Evolutionary conservation across 1,140 invertebrate genomes (phyloP).

Genomic region (Hycleus phaleratus): DNA sequence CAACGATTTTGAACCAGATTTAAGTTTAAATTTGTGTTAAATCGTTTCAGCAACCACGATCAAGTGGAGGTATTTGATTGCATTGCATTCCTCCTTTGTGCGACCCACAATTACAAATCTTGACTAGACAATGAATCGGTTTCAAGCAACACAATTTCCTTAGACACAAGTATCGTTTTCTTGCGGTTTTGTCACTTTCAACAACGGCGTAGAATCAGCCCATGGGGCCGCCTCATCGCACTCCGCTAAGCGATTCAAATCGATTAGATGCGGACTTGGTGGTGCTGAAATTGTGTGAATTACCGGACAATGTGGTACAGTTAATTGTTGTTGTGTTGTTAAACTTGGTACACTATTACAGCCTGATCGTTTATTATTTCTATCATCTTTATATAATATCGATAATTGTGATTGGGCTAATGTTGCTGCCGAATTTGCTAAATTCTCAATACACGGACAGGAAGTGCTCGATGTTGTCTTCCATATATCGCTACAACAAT

Average conservation of each 20-base stretch:
- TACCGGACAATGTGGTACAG: constrained; percentile 20
- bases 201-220: constrained; percentile 40
- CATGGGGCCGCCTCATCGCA: constrained; percentile 41
- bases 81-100: too few relatives aligned
- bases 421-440: constrained; percentile 37
- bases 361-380: constrained; percentile 19
- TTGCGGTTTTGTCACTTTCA: constrained; percentile 34
- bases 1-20: too few relatives aligned
- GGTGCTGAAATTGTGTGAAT: constrained; percentile 42
- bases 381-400: constrained; percentile 30
- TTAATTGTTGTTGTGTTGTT: constrained; percentile 23
- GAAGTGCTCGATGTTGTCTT: constrained; percentile 47
- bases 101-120: too few relatives aligned
- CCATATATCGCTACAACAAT: constrained; percentile 42
- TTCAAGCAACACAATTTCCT: neutral
- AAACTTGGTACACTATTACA: constrained; percentile 38
- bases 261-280: constrained; percentile 40
- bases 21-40: too few relatives aligned
- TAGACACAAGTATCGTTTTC: constrained; percentile 15
- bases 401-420: constrained; percentile 36
- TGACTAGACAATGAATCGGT: neutral
- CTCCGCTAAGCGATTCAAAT: constrained; percentile 31
- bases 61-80: too few relatives aligned
- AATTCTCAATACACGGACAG: constrained; percentile 54
- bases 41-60: too few relatives aligned